Evolutionary conservation across 2,888 invertebrate species (phyloP).

Genomic region (Venusia cambrica): DNA sequence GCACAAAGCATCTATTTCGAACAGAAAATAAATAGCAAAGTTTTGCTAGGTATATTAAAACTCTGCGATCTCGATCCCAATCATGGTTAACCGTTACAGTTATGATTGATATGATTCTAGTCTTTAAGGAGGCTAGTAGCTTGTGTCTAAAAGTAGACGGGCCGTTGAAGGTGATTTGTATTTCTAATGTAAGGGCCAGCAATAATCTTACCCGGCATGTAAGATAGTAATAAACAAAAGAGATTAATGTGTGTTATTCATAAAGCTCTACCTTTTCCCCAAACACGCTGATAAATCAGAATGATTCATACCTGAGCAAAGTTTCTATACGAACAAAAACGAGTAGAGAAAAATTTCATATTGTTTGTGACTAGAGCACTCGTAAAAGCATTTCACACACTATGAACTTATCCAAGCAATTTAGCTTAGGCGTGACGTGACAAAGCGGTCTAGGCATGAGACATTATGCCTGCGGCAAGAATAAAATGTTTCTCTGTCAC

Average conservation of each 20-base stretch:
- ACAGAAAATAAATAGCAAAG: too few species aligned
- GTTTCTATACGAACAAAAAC: conserved; percentile 14
- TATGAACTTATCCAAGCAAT: conserved; percentile 28
- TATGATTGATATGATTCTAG: too few species aligned
- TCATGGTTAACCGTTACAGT: too few species aligned
- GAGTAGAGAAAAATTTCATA: conserved; percentile 16
- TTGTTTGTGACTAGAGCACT: conserved; percentile 12
- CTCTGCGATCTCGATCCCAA: too few species aligned
- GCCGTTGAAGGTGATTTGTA: too few species aligned
- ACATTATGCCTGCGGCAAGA: conserved; percentile 24
- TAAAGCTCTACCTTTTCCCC: conserved; percentile 9
- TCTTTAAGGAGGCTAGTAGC: too few species aligned
- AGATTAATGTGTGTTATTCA: conserved; percentile 17
- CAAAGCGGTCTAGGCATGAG: conserved; percentile 31
- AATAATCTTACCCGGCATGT: too few species aligned
- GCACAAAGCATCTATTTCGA: too few species aligned
- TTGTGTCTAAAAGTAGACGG: too few species aligned
- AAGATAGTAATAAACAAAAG: conserved; percentile 11
- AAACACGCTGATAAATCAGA: conserved; percentile 22
- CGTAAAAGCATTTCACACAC: conserved; percentile 26
- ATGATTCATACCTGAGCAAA: conserved; percentile 13
- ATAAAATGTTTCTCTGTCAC: conserved; percentile 22
- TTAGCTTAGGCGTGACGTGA: conserved; percentile 28
- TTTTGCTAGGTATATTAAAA: too few species aligned
- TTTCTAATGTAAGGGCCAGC: too few species aligned